Evolutionary conservation across 1,140 invertebrate genomes (phyloP).

Genomic region (Ceratitis capitata): DNA sequence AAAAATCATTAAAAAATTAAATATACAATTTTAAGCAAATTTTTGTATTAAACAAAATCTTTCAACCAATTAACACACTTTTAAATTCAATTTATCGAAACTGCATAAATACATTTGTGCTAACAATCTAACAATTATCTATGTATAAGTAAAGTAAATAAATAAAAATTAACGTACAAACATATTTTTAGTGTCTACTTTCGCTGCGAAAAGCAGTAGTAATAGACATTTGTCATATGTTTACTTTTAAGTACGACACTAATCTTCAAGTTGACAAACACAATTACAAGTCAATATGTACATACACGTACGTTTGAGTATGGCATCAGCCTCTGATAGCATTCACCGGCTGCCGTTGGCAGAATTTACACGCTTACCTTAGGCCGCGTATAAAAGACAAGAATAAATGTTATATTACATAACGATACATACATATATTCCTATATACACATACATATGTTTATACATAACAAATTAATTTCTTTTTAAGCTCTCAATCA

Average conservation of each 20-base stretch:
- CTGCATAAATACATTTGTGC: no score
- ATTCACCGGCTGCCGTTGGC: neutral
- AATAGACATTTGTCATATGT: neutral
- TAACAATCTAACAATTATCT: no score
- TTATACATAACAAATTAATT: neutral
- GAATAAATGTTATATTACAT: no score
- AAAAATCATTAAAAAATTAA: no score
- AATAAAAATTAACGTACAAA: no score
- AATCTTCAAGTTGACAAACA: neutral
- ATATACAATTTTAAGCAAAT: no score
- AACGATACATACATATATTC: neutral
- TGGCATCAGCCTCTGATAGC: neutral
- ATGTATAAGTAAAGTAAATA: neutral
- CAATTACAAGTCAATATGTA: neutral
- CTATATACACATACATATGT: neutral
- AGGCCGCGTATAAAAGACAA: neutral
- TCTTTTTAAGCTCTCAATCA: neutral
- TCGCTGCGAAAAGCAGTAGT: neutral
- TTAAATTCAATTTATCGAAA: no score
- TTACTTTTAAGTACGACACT: neutral
- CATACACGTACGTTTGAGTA: neutral
- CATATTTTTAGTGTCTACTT: neutral
- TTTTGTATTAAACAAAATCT: no score
- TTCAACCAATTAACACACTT: no score
- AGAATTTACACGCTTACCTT: neutral